Evolutionary conservation across 2,797 vertebrate species (phyloP).

Genomic region (Onychomys leucogaster): DNA sequence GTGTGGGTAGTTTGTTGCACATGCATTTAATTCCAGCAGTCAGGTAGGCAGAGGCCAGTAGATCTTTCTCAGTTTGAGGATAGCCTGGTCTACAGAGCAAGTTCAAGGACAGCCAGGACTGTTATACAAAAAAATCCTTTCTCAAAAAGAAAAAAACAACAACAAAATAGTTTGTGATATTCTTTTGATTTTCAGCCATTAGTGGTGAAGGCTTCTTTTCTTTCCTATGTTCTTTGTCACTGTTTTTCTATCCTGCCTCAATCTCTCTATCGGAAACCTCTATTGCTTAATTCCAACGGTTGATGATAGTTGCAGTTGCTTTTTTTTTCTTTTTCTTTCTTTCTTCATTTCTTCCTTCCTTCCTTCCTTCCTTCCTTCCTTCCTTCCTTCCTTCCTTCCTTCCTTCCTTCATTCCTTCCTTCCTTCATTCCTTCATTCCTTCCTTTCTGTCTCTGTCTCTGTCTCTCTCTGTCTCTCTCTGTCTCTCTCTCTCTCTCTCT

Average conservation of each 20-base stretch:
- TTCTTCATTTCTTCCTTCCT: too few relatives aligned
- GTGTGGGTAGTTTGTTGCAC: neutral
- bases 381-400: too few relatives aligned
- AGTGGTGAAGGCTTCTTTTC: neutral
- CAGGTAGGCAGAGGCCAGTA: neutral
- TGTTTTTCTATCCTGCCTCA: neutral
- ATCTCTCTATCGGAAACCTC: neutral
- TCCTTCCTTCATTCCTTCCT: too few relatives aligned
- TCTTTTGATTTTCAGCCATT: neutral
- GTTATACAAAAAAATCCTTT: neutral
- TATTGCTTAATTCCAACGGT: neutral
- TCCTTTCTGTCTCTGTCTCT: too few relatives aligned
- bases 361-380: too few relatives aligned
- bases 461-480: too few relatives aligned
- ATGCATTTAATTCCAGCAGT: neutral
- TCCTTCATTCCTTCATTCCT: too few relatives aligned
- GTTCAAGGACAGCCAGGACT: neutral
- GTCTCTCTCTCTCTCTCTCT: neutral
- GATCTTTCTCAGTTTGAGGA: neutral
- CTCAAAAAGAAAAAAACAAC: neutral
- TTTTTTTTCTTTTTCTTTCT: too few relatives aligned
- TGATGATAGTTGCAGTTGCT: neutral
- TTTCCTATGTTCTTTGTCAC: neutral
- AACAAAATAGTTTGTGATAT: neutral
- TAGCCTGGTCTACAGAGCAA: neutral